Evolutionary conservation across 2,888 invertebrate genomes (phyloP), one percentile per base, ranked within the genome.

Genomic region (Myopa testacea): DNA sequence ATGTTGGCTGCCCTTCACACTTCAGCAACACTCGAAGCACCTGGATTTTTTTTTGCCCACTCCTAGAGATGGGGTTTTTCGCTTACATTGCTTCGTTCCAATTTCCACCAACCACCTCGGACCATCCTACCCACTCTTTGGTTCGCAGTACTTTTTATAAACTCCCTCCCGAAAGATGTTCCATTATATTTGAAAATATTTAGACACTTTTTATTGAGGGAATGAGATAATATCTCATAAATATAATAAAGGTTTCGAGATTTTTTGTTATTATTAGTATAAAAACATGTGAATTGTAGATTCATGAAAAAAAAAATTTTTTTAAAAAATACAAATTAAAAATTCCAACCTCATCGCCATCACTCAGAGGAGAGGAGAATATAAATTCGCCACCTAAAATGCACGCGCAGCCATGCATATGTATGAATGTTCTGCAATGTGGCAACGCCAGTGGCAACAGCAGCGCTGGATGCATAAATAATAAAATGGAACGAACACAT

Each of bases 331-430:
- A 63, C 10, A 63, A 26, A 26, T 26, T 26, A 26, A 2, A 26
- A 58, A 19, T 12, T 5, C n/a, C 12, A 58, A 26, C 26, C 26
- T 26, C 26, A 26, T 1, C 34, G 34, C 34, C 26, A 26, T 26
- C 7, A n/a, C 26, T 34, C 5, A 12, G 34, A 63, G 26, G 26
- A 34, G 12, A 63, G 10, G 26, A 26, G 38, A 37, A 50, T 26
- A 63, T 45, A 74, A 74, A 19, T 45, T 65, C 62, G 45, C 73
- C 34, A 63, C 73, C 65, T 55, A 37, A 52, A 75, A 67, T 52
- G 65, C 67, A 75, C 38, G 38, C 52, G 74, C 65, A 75, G 38
- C 67, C 74, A 52, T 75, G 74, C 74, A 75, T 75, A 55, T 65
- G 65, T 34, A 73, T 73, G 63, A 62, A 63, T 62, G 63, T 73